Conservation (phyloP, 2,113 vertebrate species). For the Eleginops maclovinus region DNA sequence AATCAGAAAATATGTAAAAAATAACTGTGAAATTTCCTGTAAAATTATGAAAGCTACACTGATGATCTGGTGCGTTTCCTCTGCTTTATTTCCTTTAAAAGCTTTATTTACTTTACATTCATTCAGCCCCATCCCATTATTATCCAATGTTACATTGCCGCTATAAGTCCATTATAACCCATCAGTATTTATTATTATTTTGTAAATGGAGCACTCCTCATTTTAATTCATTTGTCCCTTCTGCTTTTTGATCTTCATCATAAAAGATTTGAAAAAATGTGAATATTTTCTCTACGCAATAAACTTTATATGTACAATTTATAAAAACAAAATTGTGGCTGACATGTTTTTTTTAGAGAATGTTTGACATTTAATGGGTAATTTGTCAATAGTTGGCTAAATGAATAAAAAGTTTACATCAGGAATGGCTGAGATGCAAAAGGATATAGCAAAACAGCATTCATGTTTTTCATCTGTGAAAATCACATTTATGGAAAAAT, state of each 20-base stretch:
- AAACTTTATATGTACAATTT: conserved; percentile 52
- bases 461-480: background rate
- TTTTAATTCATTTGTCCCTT: conserved; percentile 1
- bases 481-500: conserved; percentile 3
- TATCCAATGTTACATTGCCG: conserved; percentile 13
- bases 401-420: background rate
- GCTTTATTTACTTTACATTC: conserved; percentile 25
- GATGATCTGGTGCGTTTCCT: conserved; percentile 7
- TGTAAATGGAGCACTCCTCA: conserved; percentile 22
- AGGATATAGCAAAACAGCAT: background rate
- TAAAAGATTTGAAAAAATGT: conserved; percentile 23
- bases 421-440: background rate
- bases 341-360: background rate
- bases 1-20: conserved; percentile 13
- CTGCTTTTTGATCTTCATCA: conserved; percentile 11
- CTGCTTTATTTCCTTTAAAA: conserved; percentile 18
- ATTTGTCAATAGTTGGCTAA: background rate
- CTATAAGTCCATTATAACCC: conserved; percentile 2
- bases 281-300: conserved; percentile 61
- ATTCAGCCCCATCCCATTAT: background rate
- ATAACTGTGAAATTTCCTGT: conserved; percentile 27
- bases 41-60: conserved; percentile 20
- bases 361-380: background rate
- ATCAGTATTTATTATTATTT: conserved; percentile 47
- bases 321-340: conserved; percentile 4